These are phyloP conservation scores for Electrophaes corylata DNA, from an alignment of 2,888 invertebrate species.

Conservation along the genomic window DNA sequence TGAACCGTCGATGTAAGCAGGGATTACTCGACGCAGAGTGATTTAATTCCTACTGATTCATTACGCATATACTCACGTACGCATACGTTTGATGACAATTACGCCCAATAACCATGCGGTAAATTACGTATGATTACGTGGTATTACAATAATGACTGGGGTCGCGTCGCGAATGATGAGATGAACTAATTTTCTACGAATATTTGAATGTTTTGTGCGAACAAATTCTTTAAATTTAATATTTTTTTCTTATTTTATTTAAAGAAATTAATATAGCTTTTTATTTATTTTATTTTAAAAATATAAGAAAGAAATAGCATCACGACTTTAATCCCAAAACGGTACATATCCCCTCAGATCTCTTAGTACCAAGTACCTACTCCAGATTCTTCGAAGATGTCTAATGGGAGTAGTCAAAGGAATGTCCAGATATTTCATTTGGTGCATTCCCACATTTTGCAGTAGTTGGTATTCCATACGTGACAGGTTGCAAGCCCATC, in stretches of 20 bases:
- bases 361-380: too few species aligned
- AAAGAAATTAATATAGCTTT: too few species aligned
- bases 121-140: slow-evolving; percentile 55
- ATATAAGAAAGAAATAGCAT: too few species aligned
- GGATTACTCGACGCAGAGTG: slow-evolving; percentile 63
- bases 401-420: too few species aligned
- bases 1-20: slow-evolving; percentile 67
- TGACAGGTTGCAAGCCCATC: too few species aligned
- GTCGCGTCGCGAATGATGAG: slow-evolving; percentile 40
- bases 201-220: slow-evolving; percentile 13
- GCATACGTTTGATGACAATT: slow-evolving; percentile 62
- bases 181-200: slow-evolving; percentile 18
- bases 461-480: too few species aligned
- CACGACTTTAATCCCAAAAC: too few species aligned
- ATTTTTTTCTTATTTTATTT: background rate
- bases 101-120: slow-evolving; percentile 57
- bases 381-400: too few species aligned
- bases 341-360: too few species aligned
- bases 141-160: slow-evolving; percentile 51
- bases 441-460: too few species aligned
- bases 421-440: too few species aligned
- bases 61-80: slow-evolving; percentile 51
- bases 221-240: background rate
- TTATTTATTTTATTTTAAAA: too few species aligned
- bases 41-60: slow-evolving; percentile 74